Percentiles rank a stretch among this genome's conserved stretches.
Evolutionary conservation across 2,888 invertebrate species (phyloP).

Genomic region (Erebia aethiops): DNA sequence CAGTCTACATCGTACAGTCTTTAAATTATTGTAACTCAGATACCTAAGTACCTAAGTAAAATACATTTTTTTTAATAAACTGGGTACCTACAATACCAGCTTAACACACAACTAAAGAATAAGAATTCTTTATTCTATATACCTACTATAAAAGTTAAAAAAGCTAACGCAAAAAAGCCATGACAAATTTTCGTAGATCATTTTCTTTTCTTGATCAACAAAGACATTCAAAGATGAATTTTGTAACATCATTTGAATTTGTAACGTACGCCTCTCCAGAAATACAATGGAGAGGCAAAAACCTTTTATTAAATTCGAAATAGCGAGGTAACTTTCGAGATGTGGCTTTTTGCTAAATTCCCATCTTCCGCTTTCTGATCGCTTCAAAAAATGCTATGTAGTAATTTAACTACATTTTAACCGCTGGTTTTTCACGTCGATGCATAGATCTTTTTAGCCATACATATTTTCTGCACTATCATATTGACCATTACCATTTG

Average conservation of each 20-base stretch:
- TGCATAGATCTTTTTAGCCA: too few species aligned
- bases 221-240: constrained; percentile 13
- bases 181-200: constrained; percentile 3
- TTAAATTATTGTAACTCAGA: background rate
- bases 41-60: background rate
- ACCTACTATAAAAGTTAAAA: background rate
- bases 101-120: background rate
- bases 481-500: too few species aligned
- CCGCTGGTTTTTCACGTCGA: background rate
- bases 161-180: background rate
- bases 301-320: background rate
- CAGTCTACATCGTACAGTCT: background rate
- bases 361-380: background rate
- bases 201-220: constrained; percentile 11
- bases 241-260: background rate
- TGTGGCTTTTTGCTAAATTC: constrained; percentile 5
- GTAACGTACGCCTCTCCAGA: background rate
- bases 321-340: background rate
- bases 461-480: too few species aligned
- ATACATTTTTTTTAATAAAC: too few species aligned
- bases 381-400: background rate
- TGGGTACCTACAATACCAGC: too few species aligned
- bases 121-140: background rate
- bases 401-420: background rate
- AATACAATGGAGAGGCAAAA: constrained; percentile 6